Percentiles rank a stretch among this genome's conserved stretches.
Conservation (phyloP, 2,113 vertebrate species). For the Odocoileus virginianus region DNA sequence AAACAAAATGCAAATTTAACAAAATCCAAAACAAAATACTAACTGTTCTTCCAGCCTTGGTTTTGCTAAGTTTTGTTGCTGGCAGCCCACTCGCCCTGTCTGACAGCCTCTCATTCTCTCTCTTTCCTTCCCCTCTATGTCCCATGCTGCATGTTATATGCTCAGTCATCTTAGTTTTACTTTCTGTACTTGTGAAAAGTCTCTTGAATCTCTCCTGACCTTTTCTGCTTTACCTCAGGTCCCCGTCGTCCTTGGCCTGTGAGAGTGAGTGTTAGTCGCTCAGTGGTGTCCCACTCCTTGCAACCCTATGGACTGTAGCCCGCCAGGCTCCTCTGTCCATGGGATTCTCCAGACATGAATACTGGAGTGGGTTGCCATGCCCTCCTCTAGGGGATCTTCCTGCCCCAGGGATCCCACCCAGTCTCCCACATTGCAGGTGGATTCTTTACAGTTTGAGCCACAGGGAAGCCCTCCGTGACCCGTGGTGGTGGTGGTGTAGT, state of each 20-base stretch:
- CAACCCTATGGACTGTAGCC: neutral
- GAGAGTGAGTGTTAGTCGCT: neutral
- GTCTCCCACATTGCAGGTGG: neutral
- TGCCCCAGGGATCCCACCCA: neutral
- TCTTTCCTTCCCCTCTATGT: neutral
- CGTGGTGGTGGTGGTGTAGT: neutral
- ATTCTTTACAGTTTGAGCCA: neutral
- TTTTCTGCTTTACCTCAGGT: neutral
- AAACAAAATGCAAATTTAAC: neutral
- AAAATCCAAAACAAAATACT: conserved; percentile 4
- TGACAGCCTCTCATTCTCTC: neutral
- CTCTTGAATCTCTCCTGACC: neutral
- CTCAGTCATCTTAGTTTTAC: neutral
- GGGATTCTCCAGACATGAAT: neutral
- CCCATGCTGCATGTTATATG: neutral
- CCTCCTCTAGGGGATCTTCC: neutral
- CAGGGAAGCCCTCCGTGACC: neutral
- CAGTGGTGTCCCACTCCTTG: neutral
- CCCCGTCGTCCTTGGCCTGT: neutral
- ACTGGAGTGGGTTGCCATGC: neutral
- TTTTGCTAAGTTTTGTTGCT: neutral
- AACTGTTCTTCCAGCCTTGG: neutral
- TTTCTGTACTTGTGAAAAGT: neutral
- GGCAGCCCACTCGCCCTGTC: neutral
- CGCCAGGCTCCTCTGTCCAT: neutral